Percentiles rank a stretch among this genome's conserved stretches.
These are phyloP conservation scores for Pelecanus crispus DNA, from an alignment of 2,113 vertebrate genomes.

Conservation along the genomic window DNA sequence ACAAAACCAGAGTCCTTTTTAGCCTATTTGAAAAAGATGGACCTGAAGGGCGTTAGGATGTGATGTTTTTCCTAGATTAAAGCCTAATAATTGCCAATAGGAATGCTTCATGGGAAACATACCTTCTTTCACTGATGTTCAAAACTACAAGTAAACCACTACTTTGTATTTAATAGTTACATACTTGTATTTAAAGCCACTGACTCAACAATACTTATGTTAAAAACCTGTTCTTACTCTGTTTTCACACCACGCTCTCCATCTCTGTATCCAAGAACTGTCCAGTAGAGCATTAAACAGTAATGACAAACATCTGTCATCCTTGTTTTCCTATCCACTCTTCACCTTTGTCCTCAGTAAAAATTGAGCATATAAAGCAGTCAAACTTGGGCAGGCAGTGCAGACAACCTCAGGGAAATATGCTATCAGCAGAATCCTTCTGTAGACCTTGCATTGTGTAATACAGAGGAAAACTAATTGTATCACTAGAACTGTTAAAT, in stretches of 20 bases:
- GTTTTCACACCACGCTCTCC: neutral
- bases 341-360: conserved; percentile 1
- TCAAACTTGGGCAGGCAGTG: neutral
- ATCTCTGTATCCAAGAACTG: neutral
- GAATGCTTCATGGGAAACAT: neutral
- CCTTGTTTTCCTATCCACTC: neutral
- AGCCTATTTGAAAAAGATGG: neutral
- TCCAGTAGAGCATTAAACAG: neutral
- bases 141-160: neutral
- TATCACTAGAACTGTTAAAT: conserved; percentile 43
- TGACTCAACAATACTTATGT: neutral
- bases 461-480: conserved; percentile 24
- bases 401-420: conserved; percentile 43
- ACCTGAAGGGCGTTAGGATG: neutral
- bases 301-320: conserved; percentile 3
- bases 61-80: neutral
- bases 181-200: neutral
- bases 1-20: neutral
- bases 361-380: neutral
- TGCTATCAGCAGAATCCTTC: conserved; percentile 27
- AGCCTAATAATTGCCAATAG: neutral
- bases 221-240: neutral
- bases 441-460: conserved; percentile 1
- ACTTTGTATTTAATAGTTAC: neutral
- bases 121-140: neutral